phyloP scores from a whole-genome alignment of 92 coral and sea anemone genomes.

The Hydrozoanthus gracilis region DNA sequence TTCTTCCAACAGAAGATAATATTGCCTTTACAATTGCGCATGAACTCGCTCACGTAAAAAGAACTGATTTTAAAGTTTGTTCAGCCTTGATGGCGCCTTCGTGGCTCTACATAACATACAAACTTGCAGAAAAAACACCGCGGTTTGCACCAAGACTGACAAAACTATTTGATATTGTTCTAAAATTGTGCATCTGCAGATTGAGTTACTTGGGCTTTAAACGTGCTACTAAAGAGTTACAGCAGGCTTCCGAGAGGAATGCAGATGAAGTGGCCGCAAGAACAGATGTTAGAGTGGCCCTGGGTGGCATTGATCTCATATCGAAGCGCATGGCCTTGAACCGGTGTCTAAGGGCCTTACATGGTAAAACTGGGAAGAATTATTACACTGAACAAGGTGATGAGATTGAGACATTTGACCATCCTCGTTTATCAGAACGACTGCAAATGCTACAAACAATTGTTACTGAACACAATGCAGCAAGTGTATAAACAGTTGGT shows the following conservation, averaged over 20 bases:
- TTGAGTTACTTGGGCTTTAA: slow-evolving; percentile 74
- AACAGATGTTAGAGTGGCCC: slow-evolving; percentile 62
- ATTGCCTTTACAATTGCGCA: slow-evolving; percentile 84
- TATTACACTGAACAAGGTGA: slow-evolving; percentile 81
- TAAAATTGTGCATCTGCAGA: slow-evolving; percentile 75
- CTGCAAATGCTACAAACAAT: slow-evolving; percentile 9
- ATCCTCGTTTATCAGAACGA: slow-evolving; percentile 12
- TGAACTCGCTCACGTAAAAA: slow-evolving; percentile 78
- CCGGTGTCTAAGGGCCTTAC: slow-evolving; percentile 67
- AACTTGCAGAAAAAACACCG: slow-evolving; percentile 62
- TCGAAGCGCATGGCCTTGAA: slow-evolving; percentile 78
- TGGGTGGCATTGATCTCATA: slow-evolving; percentile 75
- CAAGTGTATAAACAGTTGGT: neutral
- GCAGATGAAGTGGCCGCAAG: slow-evolving; percentile 78
- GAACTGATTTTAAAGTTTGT: slow-evolving; percentile 54
- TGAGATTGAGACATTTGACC: slow-evolving; percentile 59
- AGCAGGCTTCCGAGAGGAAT: slow-evolving; percentile 65
- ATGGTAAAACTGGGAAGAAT: slow-evolving; percentile 65
- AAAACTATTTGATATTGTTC: slow-evolving; percentile 58
- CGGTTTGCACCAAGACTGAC: slow-evolving; percentile 56
- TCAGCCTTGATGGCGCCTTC: slow-evolving; percentile 68
- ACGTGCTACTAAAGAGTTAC: slow-evolving; percentile 50
- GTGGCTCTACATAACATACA: slow-evolving; percentile 80
- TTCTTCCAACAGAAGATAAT: slow-evolving; percentile 72
- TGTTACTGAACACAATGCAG: neutral